These are phyloP conservation scores for Copidosoma aretas DNA, from an alignment of 2,888 invertebrate species.

Conservation along the genomic window DNA sequence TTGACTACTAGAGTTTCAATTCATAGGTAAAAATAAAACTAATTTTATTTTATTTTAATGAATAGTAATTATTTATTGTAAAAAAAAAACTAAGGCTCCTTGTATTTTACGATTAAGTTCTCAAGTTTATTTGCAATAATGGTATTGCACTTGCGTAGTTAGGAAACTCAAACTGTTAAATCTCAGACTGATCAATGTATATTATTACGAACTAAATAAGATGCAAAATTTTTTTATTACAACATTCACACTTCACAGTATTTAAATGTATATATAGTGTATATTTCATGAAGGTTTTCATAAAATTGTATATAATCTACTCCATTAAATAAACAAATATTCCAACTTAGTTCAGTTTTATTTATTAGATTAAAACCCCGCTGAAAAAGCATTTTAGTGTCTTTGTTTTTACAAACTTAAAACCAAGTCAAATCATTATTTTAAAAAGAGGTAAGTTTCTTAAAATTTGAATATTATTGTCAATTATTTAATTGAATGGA, in stretches of 20 bases:
- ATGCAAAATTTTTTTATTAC: constrained; percentile 3
- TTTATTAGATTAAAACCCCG: too few species aligned
- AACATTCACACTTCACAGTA: constrained; percentile 12
- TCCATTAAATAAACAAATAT: constrained; percentile 3
- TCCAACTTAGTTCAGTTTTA: too few species aligned
- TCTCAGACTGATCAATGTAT: constrained; percentile 29
- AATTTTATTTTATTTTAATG: too few species aligned
- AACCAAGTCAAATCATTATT: too few species aligned
- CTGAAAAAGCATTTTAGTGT: too few species aligned
- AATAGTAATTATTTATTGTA: constrained; percentile 17
- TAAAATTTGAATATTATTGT: too few species aligned
- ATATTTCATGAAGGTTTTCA: constrained; percentile 33
- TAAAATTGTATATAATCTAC: constrained; percentile 33
- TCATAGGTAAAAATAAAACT: too few species aligned
- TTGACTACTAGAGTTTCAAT: too few species aligned
- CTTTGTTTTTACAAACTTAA: too few species aligned
- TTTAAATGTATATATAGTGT: constrained; percentile 36
- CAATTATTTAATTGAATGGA: too few species aligned
- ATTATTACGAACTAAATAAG: constrained; percentile 16
- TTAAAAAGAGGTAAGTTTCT: too few species aligned
- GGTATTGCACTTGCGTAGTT: neutral
- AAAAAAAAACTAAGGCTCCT: constrained; percentile 9
- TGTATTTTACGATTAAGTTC: constrained; percentile 7
- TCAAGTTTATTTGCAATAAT: neutral
- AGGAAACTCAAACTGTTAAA: constrained; percentile 16